Percentiles rank a stretch among this genome's conserved stretches.
phyloP scores from a whole-genome alignment of 2,113 vertebrate species.

The Arizona elegans region DNA sequence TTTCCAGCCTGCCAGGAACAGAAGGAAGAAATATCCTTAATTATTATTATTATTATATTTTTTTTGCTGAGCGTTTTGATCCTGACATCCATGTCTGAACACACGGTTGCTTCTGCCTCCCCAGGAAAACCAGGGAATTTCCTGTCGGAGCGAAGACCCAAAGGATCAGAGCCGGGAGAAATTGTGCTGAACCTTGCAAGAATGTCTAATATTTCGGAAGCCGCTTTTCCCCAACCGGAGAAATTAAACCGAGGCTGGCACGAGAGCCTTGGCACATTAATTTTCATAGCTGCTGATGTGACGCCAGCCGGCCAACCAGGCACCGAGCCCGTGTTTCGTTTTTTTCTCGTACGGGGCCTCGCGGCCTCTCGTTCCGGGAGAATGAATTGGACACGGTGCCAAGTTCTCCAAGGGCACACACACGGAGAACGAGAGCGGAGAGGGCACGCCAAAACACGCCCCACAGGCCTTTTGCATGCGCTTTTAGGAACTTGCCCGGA shows the following conservation, averaged over 20 bases:
- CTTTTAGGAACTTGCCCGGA: background rate
- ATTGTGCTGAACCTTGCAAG: background rate
- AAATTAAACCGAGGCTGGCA: accelerated
- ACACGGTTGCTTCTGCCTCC: background rate
- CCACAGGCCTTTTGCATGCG: background rate
- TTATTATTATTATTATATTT: background rate
- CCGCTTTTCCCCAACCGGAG: background rate
- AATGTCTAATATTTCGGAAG: background rate
- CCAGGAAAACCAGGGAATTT: background rate
- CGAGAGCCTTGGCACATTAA: background rate
- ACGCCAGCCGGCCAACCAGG: accelerated
- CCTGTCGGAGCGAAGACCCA: background rate
- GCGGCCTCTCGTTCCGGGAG: accelerated
- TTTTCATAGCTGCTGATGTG: accelerated
- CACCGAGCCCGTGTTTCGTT: accelerated
- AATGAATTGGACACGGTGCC: background rate
- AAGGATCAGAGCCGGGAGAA: background rate
- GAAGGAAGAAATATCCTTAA: background rate
- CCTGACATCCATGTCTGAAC: background rate
- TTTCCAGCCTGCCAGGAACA: background rate
- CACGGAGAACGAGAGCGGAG: accelerated
- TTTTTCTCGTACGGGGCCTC: accelerated
- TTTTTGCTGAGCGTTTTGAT: background rate
- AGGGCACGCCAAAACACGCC: background rate
- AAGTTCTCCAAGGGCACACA: background rate